Base-by-base conservation (phyloP, 2,113 vertebrate species). In the Psammodynastes pulverulentus region DNA sequence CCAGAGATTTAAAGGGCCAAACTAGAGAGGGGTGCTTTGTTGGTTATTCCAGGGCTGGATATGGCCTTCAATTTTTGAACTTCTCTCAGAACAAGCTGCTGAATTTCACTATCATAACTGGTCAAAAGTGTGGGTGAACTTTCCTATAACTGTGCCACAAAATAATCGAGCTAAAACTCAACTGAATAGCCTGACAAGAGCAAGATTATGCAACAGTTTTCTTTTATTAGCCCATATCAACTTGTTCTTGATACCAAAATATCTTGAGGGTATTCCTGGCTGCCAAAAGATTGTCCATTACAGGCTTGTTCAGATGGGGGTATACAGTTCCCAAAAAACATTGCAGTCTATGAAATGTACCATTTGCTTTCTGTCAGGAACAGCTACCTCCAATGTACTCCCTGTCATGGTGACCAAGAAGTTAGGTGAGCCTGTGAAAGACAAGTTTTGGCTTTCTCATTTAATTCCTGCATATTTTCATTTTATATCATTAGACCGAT, bases 31-130 rank as follows among this genome's bases (percentile, higher is more conserved):
- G 52, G 7, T 15, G 4, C 58, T 72, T 21, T 21, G 56, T 91
- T 85, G 92, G 54, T 93, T 89, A 92, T 96, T 94, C 91, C 87
- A 94, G 95, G 94, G 92, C 93, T 48, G 10, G 45, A 12, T 48
- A 6, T 26, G 43, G 21, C 4, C 84, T 48, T 46, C 43, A 46
- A 15, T 86, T 48, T 87, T 29, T 86, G 26, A 87, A 9, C 86
- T 51, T 87, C 29, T n/a, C 48, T 87, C 86, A 87, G 86, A 17
- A n/a, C 86, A 79, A 79, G 34, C 2, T 79, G 34, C 67, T 79
- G 34, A 79, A 79, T 79, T 43, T 39, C 72, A 79, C 72, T 79
- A 43, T 79, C 2, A 39, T 39, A 3, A 79, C 17, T 39, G 72
- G 17, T 21, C 34, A 34, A 72, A 72, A 72, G 6, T 43, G 5